phyloP scores from a whole-genome alignment of 2,113 vertebrate species.

The Tichodroma muraria region DNA sequence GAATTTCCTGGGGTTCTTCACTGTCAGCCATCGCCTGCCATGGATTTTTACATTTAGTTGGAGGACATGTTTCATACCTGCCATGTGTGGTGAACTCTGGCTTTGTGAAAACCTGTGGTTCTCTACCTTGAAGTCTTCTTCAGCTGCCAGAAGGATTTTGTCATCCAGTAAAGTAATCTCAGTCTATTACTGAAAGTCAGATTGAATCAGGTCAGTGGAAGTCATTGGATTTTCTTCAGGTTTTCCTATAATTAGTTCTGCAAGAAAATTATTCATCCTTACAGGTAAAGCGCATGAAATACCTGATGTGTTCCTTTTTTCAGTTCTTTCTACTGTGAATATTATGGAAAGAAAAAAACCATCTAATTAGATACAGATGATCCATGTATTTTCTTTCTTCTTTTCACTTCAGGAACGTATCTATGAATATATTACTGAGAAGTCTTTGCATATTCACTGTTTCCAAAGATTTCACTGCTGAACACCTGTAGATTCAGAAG shows the following conservation, averaged over 20 bases:
- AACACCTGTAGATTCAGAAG: background rate
- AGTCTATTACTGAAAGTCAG: background rate
- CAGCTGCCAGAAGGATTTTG: background rate
- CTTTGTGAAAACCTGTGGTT: background rate
- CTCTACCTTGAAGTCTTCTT: background rate
- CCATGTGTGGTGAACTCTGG: background rate
- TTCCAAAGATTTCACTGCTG: background rate
- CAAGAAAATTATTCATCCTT: background rate
- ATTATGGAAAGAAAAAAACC: background rate
- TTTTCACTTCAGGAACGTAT: background rate
- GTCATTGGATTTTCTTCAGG: background rate
- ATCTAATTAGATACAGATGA: background rate
- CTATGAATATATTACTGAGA: background rate
- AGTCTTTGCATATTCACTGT: background rate
- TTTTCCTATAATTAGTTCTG: background rate
- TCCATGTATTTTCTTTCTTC: background rate
- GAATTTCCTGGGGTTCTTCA: background rate
- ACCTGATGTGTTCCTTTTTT: background rate
- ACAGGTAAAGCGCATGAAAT: background rate
- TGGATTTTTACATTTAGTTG: background rate
- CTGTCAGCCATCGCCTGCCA: background rate
- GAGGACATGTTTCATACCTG: background rate
- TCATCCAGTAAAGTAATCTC: background rate
- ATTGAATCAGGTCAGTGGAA: background rate
- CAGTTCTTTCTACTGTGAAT: background rate